These are phyloP conservation scores for Melopsittacus undulatus DNA, from an alignment of 2,797 vertebrate genomes.

Conservation along the genomic window DNA sequence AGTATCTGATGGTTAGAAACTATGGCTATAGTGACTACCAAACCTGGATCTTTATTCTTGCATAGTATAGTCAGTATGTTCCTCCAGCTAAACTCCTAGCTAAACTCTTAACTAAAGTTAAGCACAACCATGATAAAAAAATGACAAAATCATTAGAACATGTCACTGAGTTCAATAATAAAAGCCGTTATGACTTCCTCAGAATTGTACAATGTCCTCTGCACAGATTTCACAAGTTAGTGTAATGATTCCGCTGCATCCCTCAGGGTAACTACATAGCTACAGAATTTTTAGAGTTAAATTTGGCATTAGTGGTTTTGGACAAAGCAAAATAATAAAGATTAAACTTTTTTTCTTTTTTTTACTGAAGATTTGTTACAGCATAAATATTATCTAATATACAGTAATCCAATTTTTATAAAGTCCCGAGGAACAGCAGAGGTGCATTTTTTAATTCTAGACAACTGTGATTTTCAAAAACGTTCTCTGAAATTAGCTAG, in stretches of 20 bases:
- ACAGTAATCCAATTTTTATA: not conserved
- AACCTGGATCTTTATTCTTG: not conserved
- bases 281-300: not conserved
- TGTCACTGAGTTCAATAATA: not conserved
- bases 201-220: not conserved
- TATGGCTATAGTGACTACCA: not conserved
- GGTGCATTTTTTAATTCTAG: not conserved
- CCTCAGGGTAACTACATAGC: not conserved
- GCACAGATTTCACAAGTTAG: not conserved
- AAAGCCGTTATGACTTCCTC: not conserved
- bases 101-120: not conserved
- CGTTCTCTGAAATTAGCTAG: not conserved
- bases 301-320: not conserved
- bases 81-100: not conserved
- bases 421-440: not conserved
- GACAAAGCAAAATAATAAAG: not conserved
- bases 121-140: not conserved
- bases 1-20: not conserved
- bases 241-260: not conserved
- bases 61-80: fast-evolving
- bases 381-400: not conserved
- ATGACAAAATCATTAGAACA: not conserved
- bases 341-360: not conserved
- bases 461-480: not conserved
- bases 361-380: not conserved